Base-by-base conservation (phyloP, 2,113 vertebrate genomes). In the Peromyscus californicus region DNA sequence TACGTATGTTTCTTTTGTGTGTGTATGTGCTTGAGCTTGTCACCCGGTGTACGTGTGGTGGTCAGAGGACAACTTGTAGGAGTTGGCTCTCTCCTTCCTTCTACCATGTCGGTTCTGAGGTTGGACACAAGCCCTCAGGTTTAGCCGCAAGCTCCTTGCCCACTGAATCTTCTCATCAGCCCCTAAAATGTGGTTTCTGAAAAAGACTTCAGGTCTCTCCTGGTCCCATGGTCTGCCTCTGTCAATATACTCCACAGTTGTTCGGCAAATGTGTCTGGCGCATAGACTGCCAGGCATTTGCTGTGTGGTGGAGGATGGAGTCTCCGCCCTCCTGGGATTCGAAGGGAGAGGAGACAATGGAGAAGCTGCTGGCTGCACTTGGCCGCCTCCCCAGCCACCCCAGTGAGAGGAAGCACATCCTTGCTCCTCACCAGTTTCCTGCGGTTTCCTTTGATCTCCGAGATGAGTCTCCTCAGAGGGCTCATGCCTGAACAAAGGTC, bases 361-460 rank as follows among this genome's bases (percentile, higher is more conserved):
- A 61, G 91, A 95, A 89, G 63, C 63, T 17, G 61, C 69, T 17
- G 1, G 9, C 42, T 29, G 24, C 33, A 39, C 48, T 86, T 83
- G 95, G 84, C 74, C 31, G 42, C 51, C 8, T 65, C 70, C 57
- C 48, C 86, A 51, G 26, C 86, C 70, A 42, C 90, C 72, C 57
- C 33, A 88, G 0, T 10, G 79, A 93, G 70, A 95, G 87, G 94
- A 97, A 91, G 65, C 3, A 0, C 33, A 12, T 72, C 78, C 86
- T 89, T 54, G 3, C 70, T 92, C 79, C 79, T 90, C 70, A 79
- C 19, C 79, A 91, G 70, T 61, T 97, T 93, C 90, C 93, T 96
- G 79, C 59, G 29, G 42, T 88, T 96, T 84, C 51, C 84, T 93
- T 97, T 96, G 80, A 74, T 74, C 31, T 95, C 82, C 63, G 54